Evolutionary conservation across 2,888 invertebrate genomes (phyloP).

Genomic region (Hyalella azteca): DNA sequence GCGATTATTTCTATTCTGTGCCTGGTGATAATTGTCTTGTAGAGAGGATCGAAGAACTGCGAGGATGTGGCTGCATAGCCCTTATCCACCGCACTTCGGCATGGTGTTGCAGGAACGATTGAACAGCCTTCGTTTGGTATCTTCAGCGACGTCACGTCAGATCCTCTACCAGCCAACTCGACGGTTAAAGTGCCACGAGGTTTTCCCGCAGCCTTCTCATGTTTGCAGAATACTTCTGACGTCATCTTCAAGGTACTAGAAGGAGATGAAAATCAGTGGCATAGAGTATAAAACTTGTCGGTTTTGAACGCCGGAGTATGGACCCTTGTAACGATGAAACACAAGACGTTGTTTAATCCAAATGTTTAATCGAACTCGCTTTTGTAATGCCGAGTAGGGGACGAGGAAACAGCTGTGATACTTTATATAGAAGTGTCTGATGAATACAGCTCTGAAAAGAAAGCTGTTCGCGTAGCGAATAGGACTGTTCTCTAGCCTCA

Average conservation of each 20-base stretch:
- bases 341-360: neutral
- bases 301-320: neutral
- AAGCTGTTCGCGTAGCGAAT: no score
- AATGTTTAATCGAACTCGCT: neutral
- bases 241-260: neutral
- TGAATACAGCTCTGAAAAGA: neutral
- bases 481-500: no score
- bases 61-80: no score
- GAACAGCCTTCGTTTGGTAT: neutral
- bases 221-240: neutral
- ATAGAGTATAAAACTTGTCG: neutral
- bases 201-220: conserved; percentile 1
- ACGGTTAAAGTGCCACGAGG: neutral
- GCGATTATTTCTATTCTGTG: no score
- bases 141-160: neutral
- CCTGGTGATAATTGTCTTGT: no score
- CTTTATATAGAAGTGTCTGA: neutral
- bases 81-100: no score
- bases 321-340: neutral
- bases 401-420: neutral
- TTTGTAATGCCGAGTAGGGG: neutral
- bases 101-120: neutral
- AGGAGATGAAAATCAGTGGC: neutral
- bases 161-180: neutral
- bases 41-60: no score